phyloP scores from a whole-genome alignment of 2,113 vertebrate species.

The Arizona elegans region DNA sequence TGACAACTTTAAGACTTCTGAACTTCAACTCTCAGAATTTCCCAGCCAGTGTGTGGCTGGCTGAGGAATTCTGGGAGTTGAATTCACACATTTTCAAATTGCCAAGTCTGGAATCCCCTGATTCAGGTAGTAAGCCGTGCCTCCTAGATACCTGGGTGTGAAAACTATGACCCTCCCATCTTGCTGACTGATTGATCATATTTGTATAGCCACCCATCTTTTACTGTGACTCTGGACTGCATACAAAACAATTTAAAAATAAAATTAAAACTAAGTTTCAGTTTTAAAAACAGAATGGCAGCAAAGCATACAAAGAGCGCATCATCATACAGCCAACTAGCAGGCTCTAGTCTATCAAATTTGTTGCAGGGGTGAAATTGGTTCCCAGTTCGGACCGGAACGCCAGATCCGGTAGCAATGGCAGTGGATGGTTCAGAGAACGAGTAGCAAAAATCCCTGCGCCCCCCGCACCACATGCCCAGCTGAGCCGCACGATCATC shows the following conservation, averaged over 20 bases:
- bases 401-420: no score
- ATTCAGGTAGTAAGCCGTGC: background rate
- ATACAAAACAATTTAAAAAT: background rate
- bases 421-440: no score
- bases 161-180: background rate
- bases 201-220: background rate
- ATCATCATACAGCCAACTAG: background rate
- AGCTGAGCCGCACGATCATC: no score
- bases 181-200: background rate
- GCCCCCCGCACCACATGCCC: no score
- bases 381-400: no score
- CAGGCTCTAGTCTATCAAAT: background rate
- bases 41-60: background rate
- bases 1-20: background rate
- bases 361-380: no score
- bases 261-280: background rate
- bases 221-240: background rate
- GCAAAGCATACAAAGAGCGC: background rate
- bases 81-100: background rate
- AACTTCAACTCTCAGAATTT: background rate
- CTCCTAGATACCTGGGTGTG: background rate
- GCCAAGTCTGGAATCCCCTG: background rate
- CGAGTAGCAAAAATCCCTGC: no score
- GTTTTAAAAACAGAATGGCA: background rate
- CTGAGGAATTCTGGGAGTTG: background rate